Evolutionary conservation across 2,113 vertebrate species (phyloP), one percentile per base, ranked within the genome.

Genomic region (Microcebus tavaratra): DNA sequence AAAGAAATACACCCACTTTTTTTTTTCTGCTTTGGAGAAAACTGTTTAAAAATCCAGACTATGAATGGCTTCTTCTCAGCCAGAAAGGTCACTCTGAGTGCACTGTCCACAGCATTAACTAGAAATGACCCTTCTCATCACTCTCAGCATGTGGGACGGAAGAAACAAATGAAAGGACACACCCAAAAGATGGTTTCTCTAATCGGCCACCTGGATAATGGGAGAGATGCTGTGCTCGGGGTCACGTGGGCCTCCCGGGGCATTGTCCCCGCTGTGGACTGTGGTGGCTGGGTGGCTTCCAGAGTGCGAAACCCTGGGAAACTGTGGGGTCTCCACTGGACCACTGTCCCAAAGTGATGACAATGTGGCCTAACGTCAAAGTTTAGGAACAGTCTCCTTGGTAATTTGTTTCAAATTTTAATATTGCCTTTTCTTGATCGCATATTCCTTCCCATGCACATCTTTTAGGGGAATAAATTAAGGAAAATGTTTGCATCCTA

Each of bases 71-170:
- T 85, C 72, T 61, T 92, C 96, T 92, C 88, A 50, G 25, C 55
- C 55, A 82, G 31, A 82, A 89, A 94, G 88, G 90, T 94, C 93
- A 94, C 50, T 84, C 14, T 59, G 86, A 97, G 94, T 87, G 88
- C 67, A 68, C 79, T 75, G 75, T 95, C 88, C 79, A 83, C 48
- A 93, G 12, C 55, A 31, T 73, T 79, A 63, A 82, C 48, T 50
- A 70, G 87, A 83, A 95, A 61, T 34, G 72, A 83, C 94, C 72
- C 57, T 83, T 76, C 75, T 70, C 81, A 17, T 92, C 59, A 59
- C 79, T 82, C 95, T 91, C 91, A 79, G 92, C 42, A 57, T 78
- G 81, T 50, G 88, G 31, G 76, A 50, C 65, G 14, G 72, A 72
- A 88, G 59, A 94, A 85, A 90, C 88, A 90, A 90, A 81, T 25